These are phyloP conservation scores for Eristalis arbustorum DNA, from an alignment of 2,888 invertebrate species.

Conservation along the genomic window DNA sequence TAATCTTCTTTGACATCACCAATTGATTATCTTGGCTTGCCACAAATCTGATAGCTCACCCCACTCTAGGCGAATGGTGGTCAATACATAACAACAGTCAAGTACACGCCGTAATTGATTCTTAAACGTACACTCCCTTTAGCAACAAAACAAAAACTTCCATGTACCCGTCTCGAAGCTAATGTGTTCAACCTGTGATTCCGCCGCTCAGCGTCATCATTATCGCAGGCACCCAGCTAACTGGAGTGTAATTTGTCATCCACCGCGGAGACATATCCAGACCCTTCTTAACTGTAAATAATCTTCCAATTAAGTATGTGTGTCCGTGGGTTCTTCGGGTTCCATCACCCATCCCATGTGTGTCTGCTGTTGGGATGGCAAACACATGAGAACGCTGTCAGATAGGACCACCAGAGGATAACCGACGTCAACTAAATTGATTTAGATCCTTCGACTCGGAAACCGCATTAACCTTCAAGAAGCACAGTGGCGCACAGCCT, in stretches of 20 bases:
- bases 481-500: no score
- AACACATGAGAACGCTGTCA: not conserved
- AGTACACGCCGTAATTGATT: not conserved
- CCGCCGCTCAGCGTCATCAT: not conserved
- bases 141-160: not conserved
- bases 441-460: conserved; percentile 43
- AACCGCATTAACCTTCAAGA: not conserved
- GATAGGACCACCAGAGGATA: conserved; percentile 21
- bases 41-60: not conserved
- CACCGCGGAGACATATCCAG: not conserved
- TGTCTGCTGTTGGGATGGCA: not conserved
- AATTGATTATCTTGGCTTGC: not conserved
- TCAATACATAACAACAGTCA: not conserved
- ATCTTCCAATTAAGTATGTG: not conserved
- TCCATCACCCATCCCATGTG: not conserved
- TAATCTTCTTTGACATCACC: not conserved
- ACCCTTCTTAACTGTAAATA: not conserved
- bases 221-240: not conserved
- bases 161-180: not conserved
- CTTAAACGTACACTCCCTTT: not conserved
- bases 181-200: not conserved
- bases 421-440: conserved; percentile 71
- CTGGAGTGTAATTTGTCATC: not conserved
- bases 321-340: not conserved
- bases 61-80: not conserved